phyloP scores from a whole-genome alignment of 2,113 vertebrate genomes.

The Lepus timidus region DNA sequence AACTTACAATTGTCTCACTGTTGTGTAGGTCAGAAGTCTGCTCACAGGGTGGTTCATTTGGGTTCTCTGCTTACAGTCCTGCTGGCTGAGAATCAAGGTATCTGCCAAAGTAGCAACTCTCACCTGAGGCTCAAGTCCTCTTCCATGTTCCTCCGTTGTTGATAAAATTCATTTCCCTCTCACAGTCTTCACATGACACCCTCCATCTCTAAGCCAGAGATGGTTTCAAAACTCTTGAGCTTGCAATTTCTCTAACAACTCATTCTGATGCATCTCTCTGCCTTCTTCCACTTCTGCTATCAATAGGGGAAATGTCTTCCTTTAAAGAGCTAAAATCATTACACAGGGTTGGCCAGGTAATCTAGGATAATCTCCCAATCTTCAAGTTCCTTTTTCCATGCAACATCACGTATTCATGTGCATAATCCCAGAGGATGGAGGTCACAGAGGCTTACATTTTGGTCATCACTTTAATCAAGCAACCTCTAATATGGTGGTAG shows the following conservation, averaged over 20 bases:
- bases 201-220: neutral
- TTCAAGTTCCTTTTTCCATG: neutral
- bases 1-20: neutral
- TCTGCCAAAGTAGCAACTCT: neutral
- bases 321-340: neutral
- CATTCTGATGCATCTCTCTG: neutral
- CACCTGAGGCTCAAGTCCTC: neutral
- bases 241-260: neutral
- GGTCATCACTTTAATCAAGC: too few relatives aligned
- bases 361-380: neutral
- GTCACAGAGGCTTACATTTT: neutral
- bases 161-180: neutral
- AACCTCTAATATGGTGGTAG: rapidly evolving
- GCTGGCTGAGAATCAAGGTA: neutral
- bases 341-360: neutral
- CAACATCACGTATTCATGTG: neutral
- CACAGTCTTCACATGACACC: too few relatives aligned
- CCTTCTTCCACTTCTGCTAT: neutral
- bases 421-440: neutral
- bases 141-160: neutral
- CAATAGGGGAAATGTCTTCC: neutral
- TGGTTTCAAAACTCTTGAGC: neutral
- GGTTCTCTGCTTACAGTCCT: neutral
- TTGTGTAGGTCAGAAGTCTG: neutral
- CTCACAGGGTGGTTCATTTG: neutral